These are phyloP conservation scores for Takifugu rubripes DNA, from an alignment of 2,797 vertebrate species.

Conservation along the genomic window DNA sequence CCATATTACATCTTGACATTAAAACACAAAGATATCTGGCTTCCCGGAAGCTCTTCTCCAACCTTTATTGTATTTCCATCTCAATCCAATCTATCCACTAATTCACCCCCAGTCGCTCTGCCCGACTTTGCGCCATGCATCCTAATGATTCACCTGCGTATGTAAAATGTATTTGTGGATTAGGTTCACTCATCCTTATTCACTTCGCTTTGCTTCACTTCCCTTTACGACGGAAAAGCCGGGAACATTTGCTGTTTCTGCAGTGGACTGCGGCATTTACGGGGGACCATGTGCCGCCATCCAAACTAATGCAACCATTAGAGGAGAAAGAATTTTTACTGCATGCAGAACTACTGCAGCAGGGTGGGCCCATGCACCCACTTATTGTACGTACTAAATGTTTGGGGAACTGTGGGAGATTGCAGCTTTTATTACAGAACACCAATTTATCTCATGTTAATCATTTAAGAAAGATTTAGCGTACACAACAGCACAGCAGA, in stretches of 20 bases:
- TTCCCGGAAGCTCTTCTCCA: neutral
- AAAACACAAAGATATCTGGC: neutral
- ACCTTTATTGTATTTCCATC: neutral
- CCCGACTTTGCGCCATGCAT: slow-evolving; percentile 50
- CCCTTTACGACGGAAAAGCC: slow-evolving; percentile 62
- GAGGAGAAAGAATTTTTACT: slow-evolving; percentile 24
- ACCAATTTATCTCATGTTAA: slow-evolving; percentile 19
- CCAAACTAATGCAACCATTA: slow-evolving; percentile 30
- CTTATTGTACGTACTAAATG: no score
- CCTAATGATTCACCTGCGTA: slow-evolving; percentile 53
- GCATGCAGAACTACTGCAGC: slow-evolving; percentile 35
- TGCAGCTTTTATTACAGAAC: slow-evolving; percentile 23
- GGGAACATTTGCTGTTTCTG: slow-evolving; percentile 58
- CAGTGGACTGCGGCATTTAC: slow-evolving; percentile 64
- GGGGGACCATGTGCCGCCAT: slow-evolving; percentile 46
- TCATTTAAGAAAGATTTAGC: slow-evolving; percentile 8
- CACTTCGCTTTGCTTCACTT: slow-evolving; percentile 64
- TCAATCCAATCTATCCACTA: slow-evolving; percentile 23
- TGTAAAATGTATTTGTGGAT: slow-evolving; percentile 62
- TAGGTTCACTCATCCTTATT: slow-evolving; percentile 61
- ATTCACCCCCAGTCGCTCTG: neutral
- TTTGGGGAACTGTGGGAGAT: neutral
- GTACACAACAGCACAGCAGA: slow-evolving; percentile 22
- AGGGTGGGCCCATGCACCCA: slow-evolving; percentile 23
- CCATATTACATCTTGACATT: neutral